Conservation (phyloP, 1,140 invertebrate species). For the Caligus rogercresseyi region DNA sequence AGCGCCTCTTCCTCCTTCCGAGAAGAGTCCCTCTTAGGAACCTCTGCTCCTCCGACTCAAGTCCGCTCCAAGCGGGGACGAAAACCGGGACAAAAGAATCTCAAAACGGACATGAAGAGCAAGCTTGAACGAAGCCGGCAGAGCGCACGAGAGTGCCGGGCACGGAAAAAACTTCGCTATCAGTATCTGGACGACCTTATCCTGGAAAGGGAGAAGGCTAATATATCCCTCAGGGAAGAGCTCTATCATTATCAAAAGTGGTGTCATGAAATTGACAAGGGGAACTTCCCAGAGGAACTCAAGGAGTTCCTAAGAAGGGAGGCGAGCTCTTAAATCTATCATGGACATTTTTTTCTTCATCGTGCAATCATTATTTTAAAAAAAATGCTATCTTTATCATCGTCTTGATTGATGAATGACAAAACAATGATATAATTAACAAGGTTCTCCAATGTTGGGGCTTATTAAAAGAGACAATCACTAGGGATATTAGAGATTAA, state of each 20-base stretch:
- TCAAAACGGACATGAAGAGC: constrained; percentile 81
- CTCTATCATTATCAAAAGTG: constrained; percentile 68
- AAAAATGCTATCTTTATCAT: too few species aligned
- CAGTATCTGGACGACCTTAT: constrained; percentile 94
- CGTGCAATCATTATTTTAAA: too few species aligned
- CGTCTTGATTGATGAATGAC: too few species aligned
- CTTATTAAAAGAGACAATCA: too few species aligned
- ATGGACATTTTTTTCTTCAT: too few species aligned
- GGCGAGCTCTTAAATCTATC: too few species aligned
- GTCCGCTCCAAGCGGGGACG: constrained; percentile 53
- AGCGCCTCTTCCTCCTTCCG: not conserved
- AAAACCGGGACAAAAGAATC: constrained; percentile 64
- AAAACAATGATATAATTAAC: too few species aligned
- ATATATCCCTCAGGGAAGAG: constrained; percentile 68
- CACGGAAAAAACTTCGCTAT: constrained; percentile 72
- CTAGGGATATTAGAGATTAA: too few species aligned
- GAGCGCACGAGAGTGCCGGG: constrained; percentile 87
- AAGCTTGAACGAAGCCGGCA: constrained; percentile 88
- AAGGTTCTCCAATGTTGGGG: too few species aligned
- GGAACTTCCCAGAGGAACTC: constrained; percentile 51
- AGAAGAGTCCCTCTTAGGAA: not conserved
- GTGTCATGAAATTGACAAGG: constrained; percentile 57
- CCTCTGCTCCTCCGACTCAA: not conserved
- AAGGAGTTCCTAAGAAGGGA: constrained; percentile 50
- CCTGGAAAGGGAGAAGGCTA: constrained; percentile 78